Evolutionary conservation across 1,140 invertebrate genomes (phyloP), one percentile per base, ranked within the genome.

Genomic region (Zaprionus capensis): DNA sequence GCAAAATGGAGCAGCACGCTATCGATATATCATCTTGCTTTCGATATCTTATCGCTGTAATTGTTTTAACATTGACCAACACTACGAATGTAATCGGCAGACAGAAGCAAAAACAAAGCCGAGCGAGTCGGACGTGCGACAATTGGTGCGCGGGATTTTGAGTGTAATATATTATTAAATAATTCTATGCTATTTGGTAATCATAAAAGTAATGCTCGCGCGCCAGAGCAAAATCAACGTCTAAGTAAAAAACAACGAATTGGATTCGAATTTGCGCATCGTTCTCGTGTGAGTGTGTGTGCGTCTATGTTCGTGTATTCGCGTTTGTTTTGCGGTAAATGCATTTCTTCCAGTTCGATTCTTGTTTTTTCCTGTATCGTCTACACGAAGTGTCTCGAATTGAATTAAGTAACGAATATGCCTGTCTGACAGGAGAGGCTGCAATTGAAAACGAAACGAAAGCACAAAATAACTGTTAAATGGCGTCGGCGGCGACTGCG

Each of bases 381-480:
- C 82, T 74, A 57, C 70, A 41, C 62, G 81, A 79, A 76, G 71
- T 62, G 55, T 58, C 71, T 70, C 64, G 46, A 76, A 71, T 72
- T 56, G 41, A 59, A 53, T 65, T 36, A 46, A 62, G 36, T 34
- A 63, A 56, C 63, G 71, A 73, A 77, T 24, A 63, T 70, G 72
- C 38, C 65, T 36, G 51, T 46, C 7, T 46, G 41, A 46, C 41
- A 46, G 41, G n/a, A 46, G 51, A 34, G 31, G 31, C 26, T 46
- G 44, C 59, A 76, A 73, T 71, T 75, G 41, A 57, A 26, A 64
- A 55, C 34, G 36, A 66, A 64, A 15, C 31, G 22, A 20, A 55
- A 46, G 66, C 65, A 58, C 38, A 62, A 77, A 68, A 55, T 73
- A 88, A 72, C 83, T 73, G 80, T 80, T 76, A 73, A 79, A 80